phyloP scores from a whole-genome alignment of 2,888 invertebrate genomes.

The Lithophane ornitopus region DNA sequence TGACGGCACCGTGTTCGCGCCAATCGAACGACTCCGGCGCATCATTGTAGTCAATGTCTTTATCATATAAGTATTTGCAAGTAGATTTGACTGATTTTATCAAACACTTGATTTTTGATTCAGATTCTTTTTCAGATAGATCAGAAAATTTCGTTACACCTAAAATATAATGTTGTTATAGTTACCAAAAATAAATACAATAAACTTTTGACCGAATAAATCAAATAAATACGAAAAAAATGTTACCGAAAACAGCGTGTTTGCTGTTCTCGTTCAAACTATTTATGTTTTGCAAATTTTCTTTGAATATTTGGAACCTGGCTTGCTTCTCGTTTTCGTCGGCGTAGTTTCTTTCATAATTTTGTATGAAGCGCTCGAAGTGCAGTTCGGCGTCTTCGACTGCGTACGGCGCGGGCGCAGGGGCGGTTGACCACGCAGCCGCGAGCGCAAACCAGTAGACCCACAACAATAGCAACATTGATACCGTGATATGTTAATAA shows the following conservation, averaged over 20 bases:
- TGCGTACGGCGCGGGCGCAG: background rate
- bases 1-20: conserved; percentile 94
- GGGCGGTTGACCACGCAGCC: background rate
- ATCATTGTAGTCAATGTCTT: conserved; percentile 37
- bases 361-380: conserved; percentile 50
- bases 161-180: conserved; percentile 5
- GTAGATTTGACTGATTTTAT: rapidly evolving
- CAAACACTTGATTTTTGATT: background rate
- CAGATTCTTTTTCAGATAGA: conserved; percentile 27
- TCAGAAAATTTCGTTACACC: conserved; percentile 55
- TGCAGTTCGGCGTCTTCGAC: conserved; percentile 35
- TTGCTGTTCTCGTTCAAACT: conserved; percentile 19
- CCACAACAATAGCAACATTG: conserved; percentile 23
- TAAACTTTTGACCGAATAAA: background rate
- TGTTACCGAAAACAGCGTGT: conserved; percentile 43
- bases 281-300: conserved; percentile 30
- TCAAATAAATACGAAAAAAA: background rate
- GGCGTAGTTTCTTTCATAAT: conserved; percentile 32
- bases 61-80: conserved; percentile 12
- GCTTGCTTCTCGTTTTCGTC: conserved; percentile 40
- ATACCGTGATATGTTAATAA: conserved; percentile 9
- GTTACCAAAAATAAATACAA: background rate
- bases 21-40: conserved; percentile 90
- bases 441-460: conserved; percentile 9
- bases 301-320: conserved; percentile 53